phyloP scores from a whole-genome alignment of 2,113 vertebrate genomes.

The Progne subis region DNA sequence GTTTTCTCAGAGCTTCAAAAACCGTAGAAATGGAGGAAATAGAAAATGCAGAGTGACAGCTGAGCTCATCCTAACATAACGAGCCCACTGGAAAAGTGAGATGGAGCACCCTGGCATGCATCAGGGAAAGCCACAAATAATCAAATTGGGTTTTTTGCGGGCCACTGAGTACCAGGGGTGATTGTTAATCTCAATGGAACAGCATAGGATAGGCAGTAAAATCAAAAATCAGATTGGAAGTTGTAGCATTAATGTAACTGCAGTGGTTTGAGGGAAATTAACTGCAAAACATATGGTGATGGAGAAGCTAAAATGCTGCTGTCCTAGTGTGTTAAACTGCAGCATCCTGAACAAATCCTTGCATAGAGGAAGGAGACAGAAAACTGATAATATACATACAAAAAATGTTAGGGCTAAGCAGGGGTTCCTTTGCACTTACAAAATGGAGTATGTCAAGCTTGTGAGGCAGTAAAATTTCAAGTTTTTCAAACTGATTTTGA shows the following conservation, averaged over 20 bases:
- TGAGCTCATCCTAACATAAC: neutral
- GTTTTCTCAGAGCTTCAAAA: neutral
- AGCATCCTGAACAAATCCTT: neutral
- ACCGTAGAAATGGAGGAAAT: neutral
- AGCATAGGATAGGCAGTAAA: neutral
- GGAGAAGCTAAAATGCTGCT: neutral
- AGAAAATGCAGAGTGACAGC: conserved; percentile 19
- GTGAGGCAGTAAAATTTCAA: neutral
- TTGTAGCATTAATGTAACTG: neutral
- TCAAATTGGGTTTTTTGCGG: neutral
- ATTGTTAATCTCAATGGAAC: neutral
- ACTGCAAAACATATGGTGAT: neutral
- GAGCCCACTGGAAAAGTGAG: neutral
- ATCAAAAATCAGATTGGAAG: neutral
- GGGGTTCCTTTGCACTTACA: neutral
- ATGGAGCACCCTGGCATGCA: neutral
- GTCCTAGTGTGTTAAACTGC: neutral
- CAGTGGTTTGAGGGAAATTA: neutral
- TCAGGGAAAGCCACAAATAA: conserved; percentile 1
- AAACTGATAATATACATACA: neutral
- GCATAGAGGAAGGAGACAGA: neutral
- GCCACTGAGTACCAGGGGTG: neutral
- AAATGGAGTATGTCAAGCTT: neutral
- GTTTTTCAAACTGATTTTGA: neutral
- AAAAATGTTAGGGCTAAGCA: neutral